Base-by-base conservation (phyloP, 92 coral and sea anemone genomes). In the Umimayanthus kanabou region DNA sequence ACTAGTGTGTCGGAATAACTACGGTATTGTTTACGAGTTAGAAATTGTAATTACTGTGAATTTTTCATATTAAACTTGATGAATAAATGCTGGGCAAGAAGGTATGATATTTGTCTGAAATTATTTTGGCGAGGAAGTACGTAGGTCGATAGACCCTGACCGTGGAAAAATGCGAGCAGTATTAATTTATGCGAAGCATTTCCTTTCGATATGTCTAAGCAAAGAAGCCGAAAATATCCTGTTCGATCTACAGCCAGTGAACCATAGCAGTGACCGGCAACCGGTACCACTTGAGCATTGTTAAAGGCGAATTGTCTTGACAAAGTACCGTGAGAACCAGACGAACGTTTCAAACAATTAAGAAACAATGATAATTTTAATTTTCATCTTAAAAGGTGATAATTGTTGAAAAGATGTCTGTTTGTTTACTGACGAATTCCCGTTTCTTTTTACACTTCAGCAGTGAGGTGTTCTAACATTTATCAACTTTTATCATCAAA, bases 291-390 rank as follows among this genome's bases (percentile, higher is more conserved):
- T 37, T 75, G 6, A 61, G 22, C 53, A 22, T 22, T 75, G 39
- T 29, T 71, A 6, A 26, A 15, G 76, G 23, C 30, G 53, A 75
- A 75, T 40, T 33, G 45, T 16, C 40, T 39, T 10, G 47, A 75
- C 18, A 37, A 39, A 15, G 25, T 75, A 75, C 79, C 79, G 79
- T 75, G 79, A 75, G 79, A 75, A 75, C 50, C 79, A 40, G 79
- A 39, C 79, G n/a, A 20, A 23, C 69, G 22, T 61, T 42, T 39
- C 28, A 39, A 16, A 39, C 40, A 75, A 75, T 75, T 39, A 75
- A 6, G 0, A 33, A 22, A 18, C 45, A 75, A 33, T 18, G 16
- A 8, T 75, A 33, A 7, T 47, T 47, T 47, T 47, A 47, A 40
- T 43, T 39, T 15, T 18, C 0, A 9, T 39, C 15, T 22, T 61